Base-by-base conservation (phyloP, 2,888 invertebrate genomes). In the Harpalus rubripes region DNA sequence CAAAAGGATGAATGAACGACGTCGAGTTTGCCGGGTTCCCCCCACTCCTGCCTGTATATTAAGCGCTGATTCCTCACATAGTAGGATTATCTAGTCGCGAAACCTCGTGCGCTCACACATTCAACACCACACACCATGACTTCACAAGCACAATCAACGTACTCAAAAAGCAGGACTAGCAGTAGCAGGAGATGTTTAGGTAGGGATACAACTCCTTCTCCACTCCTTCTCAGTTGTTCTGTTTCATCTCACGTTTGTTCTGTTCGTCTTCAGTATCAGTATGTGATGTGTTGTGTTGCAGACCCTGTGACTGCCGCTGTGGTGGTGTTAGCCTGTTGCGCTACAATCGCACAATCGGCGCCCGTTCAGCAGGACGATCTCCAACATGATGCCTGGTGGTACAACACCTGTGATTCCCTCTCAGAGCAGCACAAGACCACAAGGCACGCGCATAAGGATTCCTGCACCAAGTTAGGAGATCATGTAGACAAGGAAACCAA, bases 31-130 rank as follows among this genome's bases (percentile, higher is more conserved):
- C 74, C 22, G 22, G 22, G 1, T 22, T 6, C 32, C 5, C 32
- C 83, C 74, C 83, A 74, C 74, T 76, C 72, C 61, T 44, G 83
- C 16, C 32, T 32, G 83, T 59, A 83, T 74, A 74, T 83, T 74
- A 74, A 74, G 83, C 74, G 59, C 59, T 32, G 83, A 83, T 61
- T 61, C 83, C 83, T 41, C 52, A 44, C 81, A 81, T 68, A 65
- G 56, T 65, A 81, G 68, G 68, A 81, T 68, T 68, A 81, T 81
- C 81, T 65, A 65, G 68, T 81, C 81, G 65, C 68, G 68, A 68
- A 81, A 81, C 81, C 81, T 56, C 56, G 68, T 68, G 44, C 81
- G 52, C 61, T 63, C 81, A 68, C 81, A 68, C 56, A 22, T 22
- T 22, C 22, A 22, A 22, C 22, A 68, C 32, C 32, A 81, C 39